Evolutionary conservation across 2,113 vertebrate species (phyloP).

Genomic region (Paedocypris sp.): DNA sequence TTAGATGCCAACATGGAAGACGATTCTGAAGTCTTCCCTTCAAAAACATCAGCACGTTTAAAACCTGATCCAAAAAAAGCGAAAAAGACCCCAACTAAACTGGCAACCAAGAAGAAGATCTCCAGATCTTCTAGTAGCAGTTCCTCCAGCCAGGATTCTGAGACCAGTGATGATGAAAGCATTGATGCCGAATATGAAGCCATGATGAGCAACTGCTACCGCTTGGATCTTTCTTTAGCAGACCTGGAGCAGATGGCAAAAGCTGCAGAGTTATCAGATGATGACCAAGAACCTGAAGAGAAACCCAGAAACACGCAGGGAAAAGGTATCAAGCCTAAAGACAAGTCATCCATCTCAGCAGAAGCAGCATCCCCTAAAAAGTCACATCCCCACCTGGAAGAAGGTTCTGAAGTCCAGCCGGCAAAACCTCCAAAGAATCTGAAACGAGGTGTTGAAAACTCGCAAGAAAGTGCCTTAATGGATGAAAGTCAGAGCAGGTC

Average conservation of each 20-base stretch:
- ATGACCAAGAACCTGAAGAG: conserved; percentile 5
- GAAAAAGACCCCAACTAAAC: no score
- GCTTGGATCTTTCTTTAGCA: conserved; percentile 64
- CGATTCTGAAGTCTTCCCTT: no score
- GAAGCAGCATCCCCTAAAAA: no score
- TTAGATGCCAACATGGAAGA: no score
- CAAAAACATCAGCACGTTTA: no score
- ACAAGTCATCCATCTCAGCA: conserved; percentile 29
- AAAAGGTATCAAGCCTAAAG: conserved; percentile 61
- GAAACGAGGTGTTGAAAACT: conserved; percentile 4
- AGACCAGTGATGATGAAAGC: conserved; percentile 24
- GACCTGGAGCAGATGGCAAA: conserved; percentile 68
- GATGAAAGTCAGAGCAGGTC: background rate
- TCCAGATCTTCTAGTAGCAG: background rate
- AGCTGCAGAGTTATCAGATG: conserved; percentile 15
- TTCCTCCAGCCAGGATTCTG: conserved; percentile 26
- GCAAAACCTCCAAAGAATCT: background rate
- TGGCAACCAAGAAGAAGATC: no score
- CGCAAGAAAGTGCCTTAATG: background rate
- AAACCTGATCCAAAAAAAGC: background rate
- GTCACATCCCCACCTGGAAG: no score
- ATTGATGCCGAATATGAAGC: conserved; percentile 68
- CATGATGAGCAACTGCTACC: conserved; percentile 69
- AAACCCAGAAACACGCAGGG: background rate
- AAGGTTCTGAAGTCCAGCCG: no score